Percentiles rank a stretch among this genome's conserved stretches.
These are phyloP conservation scores for Oryzaephilus surinamensis DNA, from an alignment of 1,140 invertebrate species.

Conservation along the genomic window DNA sequence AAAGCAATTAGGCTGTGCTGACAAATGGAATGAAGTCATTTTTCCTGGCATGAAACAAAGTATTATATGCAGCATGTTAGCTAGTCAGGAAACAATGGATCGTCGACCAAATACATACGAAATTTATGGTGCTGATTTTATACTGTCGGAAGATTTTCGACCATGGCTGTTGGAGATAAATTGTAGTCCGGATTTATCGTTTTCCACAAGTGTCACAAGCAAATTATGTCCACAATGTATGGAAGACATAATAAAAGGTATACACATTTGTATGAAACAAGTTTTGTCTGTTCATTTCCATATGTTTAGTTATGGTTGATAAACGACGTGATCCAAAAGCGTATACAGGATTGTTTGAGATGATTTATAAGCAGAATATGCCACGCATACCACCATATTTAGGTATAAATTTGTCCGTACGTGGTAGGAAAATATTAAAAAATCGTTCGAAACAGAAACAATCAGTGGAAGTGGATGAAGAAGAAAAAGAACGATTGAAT, in stretches of 20 bases:
- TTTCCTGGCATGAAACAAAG: conserved; percentile 70
- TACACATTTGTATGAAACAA: too few species aligned
- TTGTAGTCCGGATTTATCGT: conserved; percentile 82
- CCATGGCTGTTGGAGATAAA: conserved; percentile 94
- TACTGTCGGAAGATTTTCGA: conserved; percentile 77
- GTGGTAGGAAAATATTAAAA: conserved; percentile 41
- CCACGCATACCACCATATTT: conserved; percentile 74
- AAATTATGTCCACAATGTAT: conserved; percentile 75
- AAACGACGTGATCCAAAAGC: conserved; percentile 62
- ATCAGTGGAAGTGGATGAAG: conserved; percentile 1
- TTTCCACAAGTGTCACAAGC: conserved; percentile 79
- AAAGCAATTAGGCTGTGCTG: conserved; percentile 57
- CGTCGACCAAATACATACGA: conserved; percentile 82
- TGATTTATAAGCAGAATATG: conserved; percentile 62
- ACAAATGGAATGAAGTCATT: conserved; percentile 65
- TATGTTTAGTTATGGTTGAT: conserved; percentile 75
- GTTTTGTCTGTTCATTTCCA: too few species aligned
- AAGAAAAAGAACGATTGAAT: conserved; percentile 8
- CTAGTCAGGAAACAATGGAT: conserved; percentile 79
- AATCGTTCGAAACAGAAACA: conserved; percentile 10
- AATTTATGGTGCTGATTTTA: conserved; percentile 88
- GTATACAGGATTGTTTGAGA: conserved; percentile 77
- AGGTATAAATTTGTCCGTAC: conserved; percentile 63
- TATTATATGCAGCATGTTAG: conserved; percentile 74
- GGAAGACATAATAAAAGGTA: conserved; percentile 91